Percentiles rank a stretch among this genome's conserved stretches.
Evolutionary conservation across 2,888 invertebrate species (phyloP).

Genomic region (Tillus elongatus): DNA sequence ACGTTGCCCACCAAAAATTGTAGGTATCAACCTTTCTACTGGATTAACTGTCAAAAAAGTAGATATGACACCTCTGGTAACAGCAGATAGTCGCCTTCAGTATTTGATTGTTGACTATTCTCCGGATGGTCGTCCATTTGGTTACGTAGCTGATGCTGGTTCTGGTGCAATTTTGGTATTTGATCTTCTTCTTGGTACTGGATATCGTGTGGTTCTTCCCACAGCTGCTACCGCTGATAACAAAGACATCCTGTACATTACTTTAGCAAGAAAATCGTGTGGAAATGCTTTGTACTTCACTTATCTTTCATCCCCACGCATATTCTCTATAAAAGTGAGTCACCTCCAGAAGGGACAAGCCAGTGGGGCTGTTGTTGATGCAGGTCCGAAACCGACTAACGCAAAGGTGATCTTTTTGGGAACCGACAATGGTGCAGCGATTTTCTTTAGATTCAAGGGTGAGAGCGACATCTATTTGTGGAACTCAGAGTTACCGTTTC

Average conservation of each 20-base stretch:
- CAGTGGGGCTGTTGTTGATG: constrained; percentile 44
- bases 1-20: constrained; percentile 59
- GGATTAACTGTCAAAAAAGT: constrained; percentile 55
- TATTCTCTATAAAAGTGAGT: constrained; percentile 57
- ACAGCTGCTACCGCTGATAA: constrained; percentile 44
- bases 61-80: constrained; percentile 50
- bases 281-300: constrained; percentile 53
- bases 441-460: constrained; percentile 52
- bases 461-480: constrained; percentile 51
- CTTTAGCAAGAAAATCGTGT: constrained; percentile 50
- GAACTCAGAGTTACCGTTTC: constrained; percentile 46
- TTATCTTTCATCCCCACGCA: constrained; percentile 52
- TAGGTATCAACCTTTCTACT: constrained; percentile 26
- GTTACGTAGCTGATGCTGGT: constrained; percentile 62
- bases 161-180: constrained; percentile 59
- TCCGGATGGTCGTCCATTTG: constrained; percentile 50
- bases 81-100: constrained; percentile 55
- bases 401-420: constrained; percentile 52
- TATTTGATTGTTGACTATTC: constrained; percentile 60
- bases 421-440: constrained; percentile 51
- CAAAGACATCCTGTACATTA: constrained; percentile 57
- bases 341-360: constrained; percentile 51
- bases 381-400: constrained; percentile 46
- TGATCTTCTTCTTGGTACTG: constrained; percentile 52
- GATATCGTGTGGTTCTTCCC: constrained; percentile 56